These are phyloP conservation scores for Crocallis elinguaria DNA, from an alignment of 2,888 invertebrate species.

Conservation along the genomic window DNA sequence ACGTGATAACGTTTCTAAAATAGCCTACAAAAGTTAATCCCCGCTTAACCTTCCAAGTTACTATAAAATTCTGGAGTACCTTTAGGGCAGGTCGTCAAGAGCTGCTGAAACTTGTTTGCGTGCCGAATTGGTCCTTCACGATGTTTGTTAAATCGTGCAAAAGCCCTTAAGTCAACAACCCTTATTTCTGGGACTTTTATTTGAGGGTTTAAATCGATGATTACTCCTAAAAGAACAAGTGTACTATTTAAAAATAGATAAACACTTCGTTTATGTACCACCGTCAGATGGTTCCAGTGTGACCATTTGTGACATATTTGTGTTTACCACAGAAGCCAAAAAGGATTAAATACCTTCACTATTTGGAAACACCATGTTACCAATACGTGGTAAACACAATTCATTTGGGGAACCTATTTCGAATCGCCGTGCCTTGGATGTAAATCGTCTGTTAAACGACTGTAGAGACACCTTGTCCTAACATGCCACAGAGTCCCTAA, in stretches of 20 bases:
- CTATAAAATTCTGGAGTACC: conserved; percentile 17
- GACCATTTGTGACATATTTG: no score
- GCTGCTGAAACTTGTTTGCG: conserved; percentile 26
- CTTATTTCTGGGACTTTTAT: conserved; percentile 1
- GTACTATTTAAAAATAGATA: no score
- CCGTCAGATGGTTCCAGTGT: no score
- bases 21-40: neutral
- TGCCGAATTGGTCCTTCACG: conserved; percentile 27
- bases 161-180: conserved; percentile 13
- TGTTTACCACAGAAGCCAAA: no score
- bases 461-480: neutral
- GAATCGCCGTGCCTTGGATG: no score
- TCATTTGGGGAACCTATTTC: no score
- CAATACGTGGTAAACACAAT: no score
- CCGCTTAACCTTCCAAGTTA: conserved; percentile 4
- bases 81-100: neutral
- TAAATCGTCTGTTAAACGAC: no score
- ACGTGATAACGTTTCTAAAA: neutral
- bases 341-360: no score
- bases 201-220: neutral
- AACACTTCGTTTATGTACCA: no score
- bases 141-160: conserved; percentile 21
- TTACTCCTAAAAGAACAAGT: neutral
- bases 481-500: neutral
- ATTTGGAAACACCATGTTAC: no score